A percentile compares a stretch with the other conserved stretches of the same genome.
phyloP scores from a whole-genome alignment of 2,113 vertebrate genomes.

The Benitochromis conjunctus region DNA sequence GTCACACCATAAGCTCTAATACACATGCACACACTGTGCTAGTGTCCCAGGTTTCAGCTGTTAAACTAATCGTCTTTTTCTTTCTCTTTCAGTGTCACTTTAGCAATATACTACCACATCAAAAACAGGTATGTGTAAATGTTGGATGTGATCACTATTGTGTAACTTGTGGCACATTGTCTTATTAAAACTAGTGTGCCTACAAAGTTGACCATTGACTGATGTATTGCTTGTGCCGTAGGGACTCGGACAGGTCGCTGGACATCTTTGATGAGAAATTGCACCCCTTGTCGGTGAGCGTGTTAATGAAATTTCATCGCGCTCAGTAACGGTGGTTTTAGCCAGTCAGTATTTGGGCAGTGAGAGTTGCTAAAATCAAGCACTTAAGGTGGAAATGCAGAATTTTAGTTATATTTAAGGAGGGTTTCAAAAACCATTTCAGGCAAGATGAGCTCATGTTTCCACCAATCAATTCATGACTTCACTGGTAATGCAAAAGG shows the following conservation, averaged over 20 bases:
- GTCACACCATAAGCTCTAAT: background rate
- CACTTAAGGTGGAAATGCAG: background rate
- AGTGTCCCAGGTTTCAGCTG: background rate
- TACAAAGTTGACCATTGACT: background rate
- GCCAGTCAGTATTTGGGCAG: background rate
- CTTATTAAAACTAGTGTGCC: background rate
- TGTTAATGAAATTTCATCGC: background rate
- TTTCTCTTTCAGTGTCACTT: constrained; percentile 84
- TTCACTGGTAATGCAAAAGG: background rate
- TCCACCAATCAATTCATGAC: background rate
- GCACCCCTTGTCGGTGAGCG: constrained; percentile 92
- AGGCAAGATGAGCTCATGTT: background rate
- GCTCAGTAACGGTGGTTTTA: background rate
- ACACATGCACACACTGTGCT: constrained; percentile 33
- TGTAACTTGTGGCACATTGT: background rate
- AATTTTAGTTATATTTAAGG: background rate
- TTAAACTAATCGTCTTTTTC: constrained; percentile 22
- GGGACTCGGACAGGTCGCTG: constrained; percentile 90
- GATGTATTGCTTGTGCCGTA: constrained; percentile 40
- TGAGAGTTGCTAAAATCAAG: background rate
- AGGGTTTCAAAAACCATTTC: background rate
- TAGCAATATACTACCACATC: constrained; percentile 97
- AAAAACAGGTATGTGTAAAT: constrained; percentile 90
- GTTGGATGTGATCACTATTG: background rate
- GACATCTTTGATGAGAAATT: constrained; percentile 99